phyloP scores from a whole-genome alignment of 2,888 invertebrate species.

The Helicoverpa assulta region DNA sequence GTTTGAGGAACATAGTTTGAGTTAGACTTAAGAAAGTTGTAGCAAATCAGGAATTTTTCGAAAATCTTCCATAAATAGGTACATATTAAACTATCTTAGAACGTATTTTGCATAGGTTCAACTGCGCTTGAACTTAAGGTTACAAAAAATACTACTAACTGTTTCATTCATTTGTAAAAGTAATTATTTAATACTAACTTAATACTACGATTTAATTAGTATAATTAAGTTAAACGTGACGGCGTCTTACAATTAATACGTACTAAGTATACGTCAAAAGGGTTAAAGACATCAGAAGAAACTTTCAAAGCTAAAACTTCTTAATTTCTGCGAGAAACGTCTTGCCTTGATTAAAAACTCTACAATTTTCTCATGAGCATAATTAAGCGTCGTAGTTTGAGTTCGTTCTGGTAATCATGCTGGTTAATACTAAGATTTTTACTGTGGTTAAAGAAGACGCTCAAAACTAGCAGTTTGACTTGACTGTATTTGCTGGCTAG shows the following conservation, averaged over 20 bases:
- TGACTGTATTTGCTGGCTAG: too few relatives aligned
- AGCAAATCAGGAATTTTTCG: not conserved
- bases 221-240: not conserved
- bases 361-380: slow-evolving; percentile 45
- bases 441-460: not conserved
- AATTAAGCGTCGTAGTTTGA: slow-evolving; percentile 44
- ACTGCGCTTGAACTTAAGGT: too few relatives aligned
- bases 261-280: slow-evolving; percentile 4
- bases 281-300: slow-evolving; percentile 23
- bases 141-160: too few relatives aligned
- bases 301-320: slow-evolving; percentile 29
- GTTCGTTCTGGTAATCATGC: slow-evolving; percentile 34
- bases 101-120: too few relatives aligned
- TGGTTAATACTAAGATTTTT: slow-evolving; percentile 19
- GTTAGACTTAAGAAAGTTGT: not conserved
- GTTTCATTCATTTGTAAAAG: too few relatives aligned
- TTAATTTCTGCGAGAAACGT: slow-evolving; percentile 33
- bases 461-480: too few relatives aligned
- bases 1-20: not conserved
- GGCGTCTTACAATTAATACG: slow-evolving; percentile 4
- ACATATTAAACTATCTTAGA: too few relatives aligned
- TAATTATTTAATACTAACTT: too few relatives aligned
- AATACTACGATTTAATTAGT: not conserved
- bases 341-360: slow-evolving; percentile 44
- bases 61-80: not conserved